These are phyloP conservation scores for Diachasmimorpha longicaudata DNA, from an alignment of 1,140 invertebrate genomes.

Conservation along the genomic window DNA sequence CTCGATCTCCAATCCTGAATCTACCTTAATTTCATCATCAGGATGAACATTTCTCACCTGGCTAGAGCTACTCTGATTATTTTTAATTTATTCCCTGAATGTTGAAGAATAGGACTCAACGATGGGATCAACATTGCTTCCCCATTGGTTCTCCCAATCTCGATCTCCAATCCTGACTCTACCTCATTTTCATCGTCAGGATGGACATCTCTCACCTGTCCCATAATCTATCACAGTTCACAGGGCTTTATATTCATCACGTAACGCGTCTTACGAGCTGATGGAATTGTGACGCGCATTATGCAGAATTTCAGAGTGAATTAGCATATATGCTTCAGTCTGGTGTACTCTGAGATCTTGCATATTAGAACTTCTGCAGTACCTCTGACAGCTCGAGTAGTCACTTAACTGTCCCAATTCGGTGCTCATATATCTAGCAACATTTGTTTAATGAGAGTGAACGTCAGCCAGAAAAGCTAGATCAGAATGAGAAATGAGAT, in stretches of 20 bases:
- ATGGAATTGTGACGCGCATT: background rate
- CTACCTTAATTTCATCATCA: too few species aligned
- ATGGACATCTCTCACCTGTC: background rate
- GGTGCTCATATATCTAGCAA: background rate
- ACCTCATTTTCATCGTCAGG: too few species aligned
- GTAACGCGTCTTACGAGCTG: background rate
- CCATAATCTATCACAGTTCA: background rate
- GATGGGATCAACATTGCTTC: too few species aligned
- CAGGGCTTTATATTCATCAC: background rate
- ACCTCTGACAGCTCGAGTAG: background rate
- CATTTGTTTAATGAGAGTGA: background rate
- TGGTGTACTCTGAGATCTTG: background rate
- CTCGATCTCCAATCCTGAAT: too few species aligned
- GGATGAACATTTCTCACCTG: too few species aligned
- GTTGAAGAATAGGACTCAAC: too few species aligned
- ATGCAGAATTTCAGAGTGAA: background rate
- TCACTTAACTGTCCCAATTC: background rate
- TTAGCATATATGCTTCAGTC: background rate
- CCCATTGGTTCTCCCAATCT: too few species aligned
- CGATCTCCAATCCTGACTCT: too few species aligned
- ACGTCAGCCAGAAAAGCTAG: background rate
- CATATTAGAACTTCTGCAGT: background rate
- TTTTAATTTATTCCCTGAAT: too few species aligned
- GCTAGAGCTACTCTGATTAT: too few species aligned
- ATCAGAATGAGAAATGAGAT: too few species aligned